A percentile compares a stretch with the other conserved stretches of the same genome.
These are phyloP conservation scores for Eulacestoma nigropectus DNA, from an alignment of 2,113 vertebrate genomes.

Conservation along the genomic window DNA sequence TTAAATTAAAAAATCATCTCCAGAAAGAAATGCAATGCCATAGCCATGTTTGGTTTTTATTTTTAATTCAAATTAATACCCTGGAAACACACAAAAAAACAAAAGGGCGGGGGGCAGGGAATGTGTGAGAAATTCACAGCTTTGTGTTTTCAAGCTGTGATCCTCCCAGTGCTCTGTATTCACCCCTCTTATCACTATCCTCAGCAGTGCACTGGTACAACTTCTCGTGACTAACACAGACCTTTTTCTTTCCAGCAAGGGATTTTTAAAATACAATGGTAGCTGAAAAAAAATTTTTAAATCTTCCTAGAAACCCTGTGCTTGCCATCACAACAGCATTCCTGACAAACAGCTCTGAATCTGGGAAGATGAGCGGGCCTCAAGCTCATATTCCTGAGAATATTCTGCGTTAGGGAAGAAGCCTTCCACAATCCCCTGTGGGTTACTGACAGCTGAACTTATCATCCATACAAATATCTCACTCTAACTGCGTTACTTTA, in stretches of 20 bases:
- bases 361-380: neutral
- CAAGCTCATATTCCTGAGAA: neutral
- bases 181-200: neutral
- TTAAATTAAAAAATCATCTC: neutral
- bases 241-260: neutral
- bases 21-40: neutral
- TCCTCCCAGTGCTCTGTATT: neutral
- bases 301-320: neutral
- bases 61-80: neutral
- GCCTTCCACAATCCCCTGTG: neutral
- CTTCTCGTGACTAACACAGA: neutral
- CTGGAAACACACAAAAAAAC: neutral
- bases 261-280: neutral
- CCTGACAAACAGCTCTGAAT: neutral
- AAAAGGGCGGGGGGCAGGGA: neutral
- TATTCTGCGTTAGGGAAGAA: neutral
- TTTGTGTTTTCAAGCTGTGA: neutral
- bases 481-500: neutral
- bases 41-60: neutral
- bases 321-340: neutral
- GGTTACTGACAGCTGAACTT: neutral
- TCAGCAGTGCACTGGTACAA: neutral
- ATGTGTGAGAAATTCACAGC: neutral
- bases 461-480: neutral
- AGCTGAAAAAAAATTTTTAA: neutral